Conservation (phyloP, 2,113 vertebrate genomes). For the Genyomyrus donnyi region DNA sequence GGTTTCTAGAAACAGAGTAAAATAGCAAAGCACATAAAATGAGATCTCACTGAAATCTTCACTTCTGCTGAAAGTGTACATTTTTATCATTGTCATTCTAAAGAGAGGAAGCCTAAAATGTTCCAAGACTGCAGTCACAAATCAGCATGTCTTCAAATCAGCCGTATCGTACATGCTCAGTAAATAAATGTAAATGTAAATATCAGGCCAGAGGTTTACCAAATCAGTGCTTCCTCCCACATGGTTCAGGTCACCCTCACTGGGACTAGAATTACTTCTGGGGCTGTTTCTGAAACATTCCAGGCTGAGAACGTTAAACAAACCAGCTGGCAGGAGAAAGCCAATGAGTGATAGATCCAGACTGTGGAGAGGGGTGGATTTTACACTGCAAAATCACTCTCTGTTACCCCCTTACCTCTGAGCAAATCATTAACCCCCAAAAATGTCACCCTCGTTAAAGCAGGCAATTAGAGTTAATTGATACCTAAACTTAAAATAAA, state of each 20-base stretch:
- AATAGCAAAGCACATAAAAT: neutral
- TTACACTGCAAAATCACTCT: conserved; percentile 27
- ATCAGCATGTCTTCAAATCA: neutral
- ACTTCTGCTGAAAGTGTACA: neutral
- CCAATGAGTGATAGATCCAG: conserved; percentile 9
- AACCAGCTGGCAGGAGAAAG: conserved; percentile 18
- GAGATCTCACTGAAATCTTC: neutral
- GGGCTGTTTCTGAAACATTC: conserved; percentile 38
- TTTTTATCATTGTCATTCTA: neutral
- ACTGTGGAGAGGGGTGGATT: conserved; percentile 29
- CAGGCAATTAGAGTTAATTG: conserved; percentile 58
- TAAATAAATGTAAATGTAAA: neutral
- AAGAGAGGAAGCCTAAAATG: neutral
- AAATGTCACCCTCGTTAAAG: conserved; percentile 62
- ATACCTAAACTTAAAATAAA: conserved; percentile 59
- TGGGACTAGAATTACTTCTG: conserved; percentile 30
- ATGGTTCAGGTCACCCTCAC: conserved; percentile 19
- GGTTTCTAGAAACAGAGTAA: neutral
- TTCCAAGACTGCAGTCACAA: neutral
- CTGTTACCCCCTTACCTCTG: conserved; percentile 31
- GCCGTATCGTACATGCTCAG: neutral
- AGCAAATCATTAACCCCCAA: conserved; percentile 46
- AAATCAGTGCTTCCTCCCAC: conserved; percentile 6
- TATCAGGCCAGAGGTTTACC: neutral
- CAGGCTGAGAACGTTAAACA: conserved; percentile 40